Base-by-base conservation (phyloP, 2,113 vertebrate species). In the Rafetus swinhoei region DNA sequence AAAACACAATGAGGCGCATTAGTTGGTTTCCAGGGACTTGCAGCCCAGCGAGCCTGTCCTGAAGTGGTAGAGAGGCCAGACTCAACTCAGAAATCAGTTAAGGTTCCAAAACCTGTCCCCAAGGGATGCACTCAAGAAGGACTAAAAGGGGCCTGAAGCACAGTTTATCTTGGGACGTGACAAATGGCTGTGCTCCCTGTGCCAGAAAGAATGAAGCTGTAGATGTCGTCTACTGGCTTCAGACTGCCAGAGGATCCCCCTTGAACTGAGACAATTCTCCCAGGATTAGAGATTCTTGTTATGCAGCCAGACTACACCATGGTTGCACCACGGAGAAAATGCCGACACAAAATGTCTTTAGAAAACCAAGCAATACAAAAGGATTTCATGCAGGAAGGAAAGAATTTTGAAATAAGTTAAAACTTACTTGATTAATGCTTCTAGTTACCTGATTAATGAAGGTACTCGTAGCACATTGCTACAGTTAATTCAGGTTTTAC, bases 401-500 rank as follows among this genome's bases (percentile, higher is more conserved):
- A 21, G n/a, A 74, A 59, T 50, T 88, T 53, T 39, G 52, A 81
- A 81, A 91, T 74, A 94, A 74, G 25, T 45, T 74, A 88, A 80
- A 91, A 85, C 15, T 10, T 81, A 54, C 62, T 62, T 93, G 54
- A 32, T 93, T 83, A 90, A 87, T 88, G 54, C 35, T 69, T 56
- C 72, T 94, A 85, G 69, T 14, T 83, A 7, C 54, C 72, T 60
- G 39, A 52, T 21, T 94, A 93, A 96, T 81, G 72, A 87, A 45
- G 14, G 32, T 87, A 86, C 84, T 87, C 83, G 55, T 21, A 90
- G 57, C 62, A 89, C 15, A n/a, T 19, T 65, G 29, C 29, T 65
- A 93, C 22, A 15, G 50, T 90, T 93, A 90, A 90, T 93, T 93
- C 90, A 88, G 93, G 92, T 94, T 92, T 91, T 86, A 88, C 27